phyloP scores from a whole-genome alignment of 1,140 invertebrate genomes.

The Ips typographus region DNA sequence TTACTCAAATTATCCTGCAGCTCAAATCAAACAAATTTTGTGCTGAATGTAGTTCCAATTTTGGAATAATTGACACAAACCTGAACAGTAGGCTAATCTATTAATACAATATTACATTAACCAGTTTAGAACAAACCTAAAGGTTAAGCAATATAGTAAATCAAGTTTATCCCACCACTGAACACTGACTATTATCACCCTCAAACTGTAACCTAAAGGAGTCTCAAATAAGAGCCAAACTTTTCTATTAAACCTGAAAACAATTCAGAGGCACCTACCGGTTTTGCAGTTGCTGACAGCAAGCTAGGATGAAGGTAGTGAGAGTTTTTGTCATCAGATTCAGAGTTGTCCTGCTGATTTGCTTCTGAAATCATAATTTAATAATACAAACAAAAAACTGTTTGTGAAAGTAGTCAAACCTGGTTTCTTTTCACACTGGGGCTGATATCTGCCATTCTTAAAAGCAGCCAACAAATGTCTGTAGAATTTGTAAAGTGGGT shows the following conservation, averaged over 20 bases:
- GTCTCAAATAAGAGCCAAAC: constrained; percentile 15
- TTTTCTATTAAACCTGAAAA: constrained; percentile 21
- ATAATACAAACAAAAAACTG: too few relatives aligned
- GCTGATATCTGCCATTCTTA: constrained; percentile 73
- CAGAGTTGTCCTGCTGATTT: not conserved
- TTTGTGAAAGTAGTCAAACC: constrained; percentile 24
- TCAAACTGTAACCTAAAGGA: constrained; percentile 6
- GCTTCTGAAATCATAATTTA: constrained; percentile 13
- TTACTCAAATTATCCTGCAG: too few relatives aligned
- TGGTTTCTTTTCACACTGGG: constrained; percentile 39
- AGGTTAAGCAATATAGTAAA: too few relatives aligned
- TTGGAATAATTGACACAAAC: too few relatives aligned
- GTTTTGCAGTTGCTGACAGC: constrained; percentile 56
- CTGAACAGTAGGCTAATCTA: too few relatives aligned
- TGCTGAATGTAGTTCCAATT: too few relatives aligned
- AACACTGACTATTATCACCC: not conserved
- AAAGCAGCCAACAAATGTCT: constrained; percentile 79
- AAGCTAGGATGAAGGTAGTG: constrained; percentile 83
- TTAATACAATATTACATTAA: too few relatives aligned
- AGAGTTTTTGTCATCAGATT: constrained; percentile 53
- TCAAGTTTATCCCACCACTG: not conserved
- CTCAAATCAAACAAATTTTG: too few relatives aligned
- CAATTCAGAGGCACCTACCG: constrained; percentile 55
- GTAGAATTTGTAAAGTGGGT: constrained; percentile 87
- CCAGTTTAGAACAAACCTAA: too few relatives aligned